phyloP scores from a whole-genome alignment of 2,888 invertebrate genomes.

The Globia sparganii region DNA sequence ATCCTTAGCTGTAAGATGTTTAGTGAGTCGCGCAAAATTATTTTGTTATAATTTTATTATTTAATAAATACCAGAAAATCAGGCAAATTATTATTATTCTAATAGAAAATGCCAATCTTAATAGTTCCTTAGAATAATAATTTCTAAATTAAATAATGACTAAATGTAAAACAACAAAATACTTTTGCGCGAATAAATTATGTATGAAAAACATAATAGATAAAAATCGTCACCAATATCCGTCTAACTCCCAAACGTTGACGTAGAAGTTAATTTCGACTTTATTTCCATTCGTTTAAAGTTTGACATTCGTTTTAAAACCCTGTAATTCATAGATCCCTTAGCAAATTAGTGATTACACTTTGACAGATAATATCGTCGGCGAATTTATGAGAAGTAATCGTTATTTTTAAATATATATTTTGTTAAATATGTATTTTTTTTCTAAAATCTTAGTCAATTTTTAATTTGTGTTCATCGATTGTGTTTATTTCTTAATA shows the following conservation, averaged over 20 bases:
- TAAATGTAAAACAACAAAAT: conserved; percentile 27
- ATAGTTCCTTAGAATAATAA: neutral
- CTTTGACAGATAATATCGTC: conserved; percentile 77
- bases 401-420: conserved; percentile 44
- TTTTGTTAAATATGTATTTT: conserved; percentile 24
- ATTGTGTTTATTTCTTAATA: neutral
- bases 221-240: conserved; percentile 74
- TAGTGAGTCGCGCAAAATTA: conserved; percentile 58
- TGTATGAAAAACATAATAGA: conserved; percentile 67
- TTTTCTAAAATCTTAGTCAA: conserved; percentile 28
- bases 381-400: conserved; percentile 22
- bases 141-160: neutral
- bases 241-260: conserved; percentile 75
- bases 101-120: neutral
- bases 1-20: conserved; percentile 66
- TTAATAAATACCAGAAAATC: neutral
- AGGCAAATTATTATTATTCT: neutral
- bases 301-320: conserved; percentile 73
- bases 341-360: conserved; percentile 86
- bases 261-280: conserved; percentile 62
- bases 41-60: conserved; percentile 29
- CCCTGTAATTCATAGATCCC: conserved; percentile 88
- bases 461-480: conserved; percentile 25
- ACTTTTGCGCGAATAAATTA: conserved; percentile 51
- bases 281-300: conserved; percentile 66